Evolutionary conservation across 2,888 invertebrate genomes (phyloP), one percentile per base, ranked within the genome.

Genomic region (Nymphalis urticae): DNA sequence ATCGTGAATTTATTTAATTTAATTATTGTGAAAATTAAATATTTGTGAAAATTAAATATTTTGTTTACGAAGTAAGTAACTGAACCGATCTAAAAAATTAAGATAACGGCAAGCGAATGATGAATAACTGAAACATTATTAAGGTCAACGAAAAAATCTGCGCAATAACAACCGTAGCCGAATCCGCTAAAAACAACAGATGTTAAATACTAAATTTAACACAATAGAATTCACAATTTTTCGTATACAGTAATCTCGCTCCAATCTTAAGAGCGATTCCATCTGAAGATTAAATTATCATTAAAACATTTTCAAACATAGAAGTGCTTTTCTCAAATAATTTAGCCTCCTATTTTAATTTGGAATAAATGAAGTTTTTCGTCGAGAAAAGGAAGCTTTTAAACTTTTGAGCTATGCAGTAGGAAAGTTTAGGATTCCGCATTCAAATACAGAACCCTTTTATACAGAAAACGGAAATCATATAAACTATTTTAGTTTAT

Each of bases 261-360:
- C 60, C 56, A 63, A 67, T 71, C 59, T 68, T 60, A 60, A 62
- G 42, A 59, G 66, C 65, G 66, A 72, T 63, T 70, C 64, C 66
- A 70, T 66, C 68, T 68, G 65, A 68, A 77, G 77, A 79, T 77
- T 77, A 73, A 76, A 76, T 77, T 77, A 77, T 75, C 75, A 78
- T 77, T 77, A 75, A 58, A 77, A 74, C 75, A 73, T 73, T 76
- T 71, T 73, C 73, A 62, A 76, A 73, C 73, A 75, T 71, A 67
- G 63, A 70, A 75, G 75, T 65, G 66, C 66, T 72, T 71, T 64
- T 59, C 59, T 71, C 60, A 72, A 70, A 75, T 70, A 75, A 72
- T 76, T 75, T 69, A 75, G 73, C 72, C 73, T 74, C 61, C 68
- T 70, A 74, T 74, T 77, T 73, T 74, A 77, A 75, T 77, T n/a